Base-by-base conservation (phyloP, 2,888 invertebrate species). In the Conops quadrifasciatus region DNA sequence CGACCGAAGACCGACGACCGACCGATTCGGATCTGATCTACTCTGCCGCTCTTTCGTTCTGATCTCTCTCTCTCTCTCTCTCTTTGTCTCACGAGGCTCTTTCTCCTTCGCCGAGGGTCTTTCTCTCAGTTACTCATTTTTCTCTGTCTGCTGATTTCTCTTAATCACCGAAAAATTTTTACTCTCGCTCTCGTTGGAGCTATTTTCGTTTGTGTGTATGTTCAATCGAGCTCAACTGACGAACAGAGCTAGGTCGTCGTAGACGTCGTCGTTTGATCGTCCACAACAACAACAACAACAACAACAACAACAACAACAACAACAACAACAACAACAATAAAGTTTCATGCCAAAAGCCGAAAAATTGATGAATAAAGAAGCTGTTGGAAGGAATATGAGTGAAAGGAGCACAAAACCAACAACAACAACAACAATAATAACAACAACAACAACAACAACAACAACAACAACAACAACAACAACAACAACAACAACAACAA, bases 311-410 rank as follows among this genome's bases (percentile, higher is more conserved):
- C n/a, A n/a, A n/a, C n/a, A n/a, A 49, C 19, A 68, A 43, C 36
- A 71, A 24, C 19, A 53, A 47, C 28, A 71, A 59, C 45, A 58
- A 28, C 70, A 51, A 70, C 59, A 66, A 69, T 58, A 64, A 65
- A 47, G 53, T 65, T 24, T 59, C 28, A 2, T 43, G 13, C 11
- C 13, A 24, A 19, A 51, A 67, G 59, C 45, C 59, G 15, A 71
- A 71, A 9, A 7, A 67, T 67, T 71, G 71, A 71, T 62, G 67
- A 71, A 71, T 67, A 71, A 70, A 49, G 60, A 26, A 60, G 63
- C 26, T 7, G 24, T 26, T 58, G 58, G 58, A 43, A 26, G 66
- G 49, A 67, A 60, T 59, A 28, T 56, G 53, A 53, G 28, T 36
- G 28, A n/a, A 56, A 58, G 36, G 21, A n/a, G 58, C 26, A 45